These are phyloP conservation scores for Eulemur macaco DNA, from an alignment of 2,113 vertebrate genomes.

Conservation along the genomic window DNA sequence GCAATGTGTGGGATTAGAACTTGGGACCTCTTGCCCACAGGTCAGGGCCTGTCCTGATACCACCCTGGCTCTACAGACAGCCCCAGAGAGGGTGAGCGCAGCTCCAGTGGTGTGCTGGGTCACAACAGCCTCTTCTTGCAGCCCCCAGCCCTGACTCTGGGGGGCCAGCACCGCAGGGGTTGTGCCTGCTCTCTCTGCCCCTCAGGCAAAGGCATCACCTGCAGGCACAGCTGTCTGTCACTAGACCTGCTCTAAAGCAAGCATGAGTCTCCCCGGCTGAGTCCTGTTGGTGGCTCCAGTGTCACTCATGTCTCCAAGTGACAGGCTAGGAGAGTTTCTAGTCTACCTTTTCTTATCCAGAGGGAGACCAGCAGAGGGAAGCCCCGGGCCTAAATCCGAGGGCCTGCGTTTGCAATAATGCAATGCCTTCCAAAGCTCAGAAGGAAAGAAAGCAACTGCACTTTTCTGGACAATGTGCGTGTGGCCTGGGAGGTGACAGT, in stretches of 20 bases:
- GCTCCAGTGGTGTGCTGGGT: not conserved
- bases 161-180: not conserved
- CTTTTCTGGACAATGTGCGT: not conserved
- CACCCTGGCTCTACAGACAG: not conserved
- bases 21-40: not conserved
- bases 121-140: not conserved
- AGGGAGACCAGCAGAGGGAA: not conserved
- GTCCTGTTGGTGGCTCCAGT: fast-evolving
- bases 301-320: not conserved
- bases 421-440: not conserved
- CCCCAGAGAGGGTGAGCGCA: not conserved
- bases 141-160: not conserved
- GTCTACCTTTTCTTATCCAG: not conserved
- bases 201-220: not conserved
- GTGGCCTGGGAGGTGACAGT: not conserved
- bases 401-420: not conserved
- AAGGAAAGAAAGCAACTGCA: not conserved
- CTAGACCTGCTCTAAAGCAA: not conserved
- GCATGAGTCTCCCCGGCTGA: not conserved
- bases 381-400: not conserved
- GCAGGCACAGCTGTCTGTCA: not conserved
- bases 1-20: not conserved
- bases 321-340: not conserved
- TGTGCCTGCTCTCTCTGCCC: not conserved
- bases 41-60: not conserved